Conservation (phyloP, 2,113 vertebrate genomes). For the Psammodynastes pulverulentus region DNA sequence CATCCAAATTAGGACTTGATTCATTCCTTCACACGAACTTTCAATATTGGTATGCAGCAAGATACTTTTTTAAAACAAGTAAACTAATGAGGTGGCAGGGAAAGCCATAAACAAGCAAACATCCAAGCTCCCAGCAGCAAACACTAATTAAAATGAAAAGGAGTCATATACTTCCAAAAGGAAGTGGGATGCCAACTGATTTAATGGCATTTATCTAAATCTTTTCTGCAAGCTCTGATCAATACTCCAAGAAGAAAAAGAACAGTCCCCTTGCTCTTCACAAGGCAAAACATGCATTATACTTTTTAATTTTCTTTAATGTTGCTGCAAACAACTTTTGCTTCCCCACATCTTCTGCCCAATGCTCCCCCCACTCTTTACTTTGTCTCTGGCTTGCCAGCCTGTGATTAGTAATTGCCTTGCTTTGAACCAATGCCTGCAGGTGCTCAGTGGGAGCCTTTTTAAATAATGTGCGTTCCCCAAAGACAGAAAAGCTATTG, state of each 20-base stretch:
- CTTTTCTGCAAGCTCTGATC: neutral
- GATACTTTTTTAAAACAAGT: neutral
- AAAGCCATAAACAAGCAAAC: neutral
- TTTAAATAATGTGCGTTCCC: slow-evolving; percentile 19
- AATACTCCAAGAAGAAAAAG: neutral
- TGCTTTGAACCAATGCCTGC: neutral
- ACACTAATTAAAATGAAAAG: neutral
- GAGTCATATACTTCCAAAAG: neutral
- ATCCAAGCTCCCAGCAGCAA: neutral
- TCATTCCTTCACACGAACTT: neutral
- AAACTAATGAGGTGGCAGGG: neutral
- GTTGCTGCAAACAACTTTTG: slow-evolving; percentile 32
- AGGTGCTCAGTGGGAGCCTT: slow-evolving; percentile 31
- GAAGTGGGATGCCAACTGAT: neutral
- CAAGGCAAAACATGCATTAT: neutral
- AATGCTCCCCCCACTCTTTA: neutral
- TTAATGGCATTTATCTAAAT: neutral
- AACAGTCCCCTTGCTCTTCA: neutral
- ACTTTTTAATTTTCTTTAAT: slow-evolving; percentile 3
- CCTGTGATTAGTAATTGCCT: slow-evolving; percentile 5
- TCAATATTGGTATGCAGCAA: neutral
- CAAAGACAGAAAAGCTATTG: slow-evolving; percentile 43
- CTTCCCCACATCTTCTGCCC: rapidly evolving
- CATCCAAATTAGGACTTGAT: neutral
- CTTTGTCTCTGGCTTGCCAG: neutral